Base-by-base conservation (phyloP, 2,888 invertebrate species). In the Drymonia ruficornis region DNA sequence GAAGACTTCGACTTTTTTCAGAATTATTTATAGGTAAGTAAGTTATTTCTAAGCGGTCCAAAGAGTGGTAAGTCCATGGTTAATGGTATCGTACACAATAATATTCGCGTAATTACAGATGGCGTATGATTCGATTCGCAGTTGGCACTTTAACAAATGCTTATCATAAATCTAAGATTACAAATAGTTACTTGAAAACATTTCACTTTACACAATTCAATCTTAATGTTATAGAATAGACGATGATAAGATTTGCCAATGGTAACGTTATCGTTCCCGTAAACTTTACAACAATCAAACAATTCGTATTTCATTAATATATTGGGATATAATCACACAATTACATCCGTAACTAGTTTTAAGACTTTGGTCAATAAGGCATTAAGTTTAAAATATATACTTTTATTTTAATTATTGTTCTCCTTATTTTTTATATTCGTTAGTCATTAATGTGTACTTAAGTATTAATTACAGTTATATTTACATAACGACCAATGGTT, bases 321-420 rank as follows among this genome's bases (percentile, higher is more conserved):
- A 79, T 82, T 81, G 76, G 86, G 87, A 86, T 81, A 86, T 85
- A 83, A 87, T 78, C 79, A 78, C 73, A 78, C 80, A 82, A 85
- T 85, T 78, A 82, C 75, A 87, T 85, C 89, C 87, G 79, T 86
- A 89, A 89, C 90, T 92, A 92, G 91, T 91, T 91, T 91, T 90
- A 89, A 91, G 91, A 91, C 91, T 91, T 92, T 92, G 92, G 92
- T 92, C 92, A 92, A 91, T 92, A 92, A 92, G 92, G 92, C 92
- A 91, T 91, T 91, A 92, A 91, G 90, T 91, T 91, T 89, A 90
- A 91, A 91, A 90, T 90, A 89, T 88, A 89, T 88, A 82, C 83
- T 86, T 84, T 79, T 78, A 84, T 81, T 90, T 91, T 91, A 90
- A 91, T 91, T 91, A 91, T 91, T 92, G 91, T 91, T 92, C 91